Evolutionary conservation across 2,888 invertebrate genomes (phyloP).

Genomic region (Scaptomyza cyrtandrae): DNA sequence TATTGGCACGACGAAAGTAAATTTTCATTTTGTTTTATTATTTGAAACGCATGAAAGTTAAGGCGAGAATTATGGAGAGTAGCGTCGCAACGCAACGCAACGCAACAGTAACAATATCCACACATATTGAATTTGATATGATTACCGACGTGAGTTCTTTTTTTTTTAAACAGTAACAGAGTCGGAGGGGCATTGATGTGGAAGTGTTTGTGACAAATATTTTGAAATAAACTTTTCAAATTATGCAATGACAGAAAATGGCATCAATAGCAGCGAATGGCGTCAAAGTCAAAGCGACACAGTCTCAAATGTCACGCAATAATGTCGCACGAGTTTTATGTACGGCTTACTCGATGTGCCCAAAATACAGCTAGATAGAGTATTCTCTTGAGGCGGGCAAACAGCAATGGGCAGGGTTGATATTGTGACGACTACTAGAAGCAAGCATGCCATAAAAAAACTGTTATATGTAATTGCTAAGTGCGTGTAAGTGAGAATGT

Average conservation of each 20-base stretch:
- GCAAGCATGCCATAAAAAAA: conserved; percentile 45
- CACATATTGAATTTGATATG: conserved; percentile 68
- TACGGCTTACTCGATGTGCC: conserved; percentile 47
- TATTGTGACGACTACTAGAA: conserved; percentile 4
- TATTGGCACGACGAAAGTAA: conserved; percentile 54
- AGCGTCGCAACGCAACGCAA: conserved; percentile 27
- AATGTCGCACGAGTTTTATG: conserved; percentile 60
- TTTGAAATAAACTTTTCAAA: conserved; percentile 37
- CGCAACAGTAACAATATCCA: conserved; percentile 27
- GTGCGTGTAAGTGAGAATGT: conserved; percentile 47
- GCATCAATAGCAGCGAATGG: conserved; percentile 5
- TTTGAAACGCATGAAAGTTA: conserved; percentile 49
- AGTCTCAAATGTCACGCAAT: conserved; percentile 65
- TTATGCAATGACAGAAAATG: conserved; percentile 39
- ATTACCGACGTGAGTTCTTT: conserved; percentile 29
- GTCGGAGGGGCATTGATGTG: background rate
- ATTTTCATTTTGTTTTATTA: conserved; percentile 76
- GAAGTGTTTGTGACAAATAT: conserved; percentile 34
- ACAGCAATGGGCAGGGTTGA: conserved; percentile 1
- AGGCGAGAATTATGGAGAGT: background rate
- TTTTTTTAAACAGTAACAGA: no score
- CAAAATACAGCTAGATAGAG: conserved; percentile 48
- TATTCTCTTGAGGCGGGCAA: conserved; percentile 25
- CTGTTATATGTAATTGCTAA: conserved; percentile 52
- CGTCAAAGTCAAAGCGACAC: conserved; percentile 4